Percentiles rank a stretch among this genome's conserved stretches.
Conservation (phyloP, 2,888 invertebrate species). For the Patella pellucida region DNA sequence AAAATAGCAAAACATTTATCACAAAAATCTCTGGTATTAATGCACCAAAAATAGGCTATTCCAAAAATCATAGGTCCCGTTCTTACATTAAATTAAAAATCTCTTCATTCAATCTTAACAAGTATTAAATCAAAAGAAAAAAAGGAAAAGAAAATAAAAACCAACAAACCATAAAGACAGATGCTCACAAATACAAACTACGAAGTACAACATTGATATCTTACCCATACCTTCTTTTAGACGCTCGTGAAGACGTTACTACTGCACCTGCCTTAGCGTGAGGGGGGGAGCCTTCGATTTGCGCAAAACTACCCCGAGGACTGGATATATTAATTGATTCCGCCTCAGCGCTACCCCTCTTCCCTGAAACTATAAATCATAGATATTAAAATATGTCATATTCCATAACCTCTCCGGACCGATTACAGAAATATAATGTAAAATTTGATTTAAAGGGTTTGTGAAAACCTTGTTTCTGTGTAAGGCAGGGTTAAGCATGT, state of each 20-base stretch:
- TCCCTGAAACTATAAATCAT: conserved; percentile 48
- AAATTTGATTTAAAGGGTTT: no score
- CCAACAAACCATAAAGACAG: conserved; percentile 15
- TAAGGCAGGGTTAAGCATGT: no score
- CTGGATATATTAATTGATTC: conserved; percentile 72
- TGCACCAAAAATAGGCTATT: no score
- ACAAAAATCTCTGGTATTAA: no score
- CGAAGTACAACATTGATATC: not conserved
- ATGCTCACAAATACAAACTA: not conserved
- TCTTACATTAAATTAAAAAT: no score
- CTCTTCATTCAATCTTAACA: not conserved
- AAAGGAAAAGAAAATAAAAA: not conserved
- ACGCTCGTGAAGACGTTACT: conserved; percentile 89
- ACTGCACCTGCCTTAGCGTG: conserved; percentile 85
- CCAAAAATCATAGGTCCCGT: no score
- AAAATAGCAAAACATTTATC: no score
- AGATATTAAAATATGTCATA: not conserved
- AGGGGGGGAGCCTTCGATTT: conserved; percentile 67
- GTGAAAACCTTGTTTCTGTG: no score
- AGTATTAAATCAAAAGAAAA: conserved; percentile 7
- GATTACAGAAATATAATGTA: no score
- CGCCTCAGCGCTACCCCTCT: conserved; percentile 63
- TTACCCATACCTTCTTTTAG: conserved; percentile 82
- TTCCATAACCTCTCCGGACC: no score
- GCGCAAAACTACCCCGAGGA: conserved; percentile 75